Evolutionary conservation across 92 coral and sea anemone species (phyloP), one percentile per base, ranked within the genome.

Genomic region (Epizoanthus stellaris): DNA sequence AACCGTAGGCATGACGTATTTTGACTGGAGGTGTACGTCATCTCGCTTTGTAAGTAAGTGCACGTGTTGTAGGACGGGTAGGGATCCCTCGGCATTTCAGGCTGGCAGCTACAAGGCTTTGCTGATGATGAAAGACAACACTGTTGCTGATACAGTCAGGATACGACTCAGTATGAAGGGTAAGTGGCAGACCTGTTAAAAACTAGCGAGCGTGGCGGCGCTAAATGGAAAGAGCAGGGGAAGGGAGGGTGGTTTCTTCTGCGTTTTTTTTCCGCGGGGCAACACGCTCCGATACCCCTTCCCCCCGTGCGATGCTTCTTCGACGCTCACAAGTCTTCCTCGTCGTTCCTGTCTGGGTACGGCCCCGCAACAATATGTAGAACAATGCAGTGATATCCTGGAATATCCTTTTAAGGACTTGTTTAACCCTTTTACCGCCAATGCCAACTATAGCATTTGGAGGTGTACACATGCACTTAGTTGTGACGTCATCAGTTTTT

Each of bases 111-210:
- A 79, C 70, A 61, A 79, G 21, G 83, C 71, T 42, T 20, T 79
- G 25, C 17, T 79, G 72, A 63, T 62, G 72, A 79, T 79, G 83
- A 79, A 79, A 63, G 83, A 79, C 47, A 42, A 21, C 21, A 59
- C 71, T 43, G 83, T 79, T 42, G 83, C 83, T 62, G 83, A 79
- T 62, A 79, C 83, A 21, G 83, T 79, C 12, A 79, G 65, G 16
- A 79, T 79, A 62, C 71, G 83, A 23, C 83, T 79, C 30, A 62
- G 40, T 63, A 62, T 79, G 60, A 13, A 70, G 20, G 83, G 83
- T 79, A 5, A 4, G 83, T 63, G 49, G 23, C 4, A 19, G 14
- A n/a, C 5, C 3, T 6, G 30, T 57, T 75, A 5, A 49, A 9
- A 30, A 47, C 53, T 17, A 6, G 63, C 36, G 49, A 6, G 70